Evolutionary conservation across 1,140 invertebrate genomes (phyloP).

Genomic region (Dreissena polymorpha): DNA sequence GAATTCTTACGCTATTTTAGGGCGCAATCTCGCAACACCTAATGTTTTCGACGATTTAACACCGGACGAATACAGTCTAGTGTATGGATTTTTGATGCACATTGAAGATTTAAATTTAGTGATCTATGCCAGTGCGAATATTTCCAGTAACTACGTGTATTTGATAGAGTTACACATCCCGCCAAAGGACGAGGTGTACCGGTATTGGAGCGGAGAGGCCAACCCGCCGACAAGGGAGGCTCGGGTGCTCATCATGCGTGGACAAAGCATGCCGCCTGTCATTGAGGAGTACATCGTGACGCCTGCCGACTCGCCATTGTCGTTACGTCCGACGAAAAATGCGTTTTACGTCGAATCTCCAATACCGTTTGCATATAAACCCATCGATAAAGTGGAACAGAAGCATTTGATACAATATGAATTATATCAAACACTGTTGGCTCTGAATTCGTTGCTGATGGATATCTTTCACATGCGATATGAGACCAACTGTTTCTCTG

Average conservation of each 20-base stretch:
- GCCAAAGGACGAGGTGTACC: not conserved
- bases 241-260: conserved; percentile 12
- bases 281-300: conserved; percentile 23
- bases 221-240: not conserved
- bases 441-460: conserved; percentile 62
- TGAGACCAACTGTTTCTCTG: conserved; percentile 65
- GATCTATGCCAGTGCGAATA: not conserved
- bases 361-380: conserved; percentile 5
- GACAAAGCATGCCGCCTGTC: not conserved
- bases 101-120: not conserved
- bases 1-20: no score
- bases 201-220: not conserved
- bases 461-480: conserved; percentile 68
- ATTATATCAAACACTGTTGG: conserved; percentile 19
- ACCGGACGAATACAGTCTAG: conserved; percentile 3
- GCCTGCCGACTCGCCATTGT: not conserved
- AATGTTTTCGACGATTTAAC: conserved; percentile 33
- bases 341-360: conserved; percentile 3
- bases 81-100: not conserved
- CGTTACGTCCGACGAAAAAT: not conserved
- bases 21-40: conserved; percentile 12
- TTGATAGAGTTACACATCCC: conserved; percentile 19
- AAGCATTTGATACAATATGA: not conserved
- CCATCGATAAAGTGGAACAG: not conserved
- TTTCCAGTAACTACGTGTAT: conserved; percentile 13